A percentile compares a stretch with the other conserved stretches of the same genome.
Evolutionary conservation across 2,113 vertebrate genomes (phyloP).

Genomic region (Chlamydotis undulata): DNA sequence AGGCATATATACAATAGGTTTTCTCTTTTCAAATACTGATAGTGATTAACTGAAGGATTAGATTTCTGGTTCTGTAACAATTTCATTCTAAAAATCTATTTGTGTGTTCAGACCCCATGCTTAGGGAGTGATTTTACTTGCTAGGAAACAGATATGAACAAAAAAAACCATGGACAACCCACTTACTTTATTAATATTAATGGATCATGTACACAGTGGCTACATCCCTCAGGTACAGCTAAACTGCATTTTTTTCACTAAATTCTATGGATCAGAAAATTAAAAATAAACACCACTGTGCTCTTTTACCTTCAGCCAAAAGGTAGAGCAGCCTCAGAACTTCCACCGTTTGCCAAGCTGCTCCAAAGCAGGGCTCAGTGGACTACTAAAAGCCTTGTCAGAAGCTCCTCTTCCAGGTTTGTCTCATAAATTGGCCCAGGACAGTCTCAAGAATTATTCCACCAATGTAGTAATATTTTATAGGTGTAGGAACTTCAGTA

Average conservation of each 20-base stretch:
- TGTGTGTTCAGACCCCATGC: neutral
- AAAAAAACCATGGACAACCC: neutral
- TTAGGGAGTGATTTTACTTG: neutral
- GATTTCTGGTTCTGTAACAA: neutral
- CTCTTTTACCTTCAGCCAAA: neutral
- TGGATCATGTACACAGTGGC: neutral
- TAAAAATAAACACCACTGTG: neutral
- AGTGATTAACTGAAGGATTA: constrained; percentile 38
- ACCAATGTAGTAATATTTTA: neutral
- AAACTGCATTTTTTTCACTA: neutral
- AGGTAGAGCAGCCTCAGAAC: neutral
- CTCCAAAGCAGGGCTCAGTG: neutral
- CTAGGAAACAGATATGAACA: neutral
- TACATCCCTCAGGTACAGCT: neutral
- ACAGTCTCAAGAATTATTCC: neutral
- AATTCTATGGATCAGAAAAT: neutral
- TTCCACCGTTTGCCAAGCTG: neutral
- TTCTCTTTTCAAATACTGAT: neutral
- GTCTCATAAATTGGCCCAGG: neutral
- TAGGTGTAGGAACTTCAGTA: neutral
- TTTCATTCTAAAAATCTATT: neutral
- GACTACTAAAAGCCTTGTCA: neutral
- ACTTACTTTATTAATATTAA: neutral
- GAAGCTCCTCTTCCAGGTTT: neutral
- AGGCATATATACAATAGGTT: neutral